Evolutionary conservation across 2,888 invertebrate species (phyloP), one percentile per base, ranked within the genome.

Genomic region (Melanargia galathea): DNA sequence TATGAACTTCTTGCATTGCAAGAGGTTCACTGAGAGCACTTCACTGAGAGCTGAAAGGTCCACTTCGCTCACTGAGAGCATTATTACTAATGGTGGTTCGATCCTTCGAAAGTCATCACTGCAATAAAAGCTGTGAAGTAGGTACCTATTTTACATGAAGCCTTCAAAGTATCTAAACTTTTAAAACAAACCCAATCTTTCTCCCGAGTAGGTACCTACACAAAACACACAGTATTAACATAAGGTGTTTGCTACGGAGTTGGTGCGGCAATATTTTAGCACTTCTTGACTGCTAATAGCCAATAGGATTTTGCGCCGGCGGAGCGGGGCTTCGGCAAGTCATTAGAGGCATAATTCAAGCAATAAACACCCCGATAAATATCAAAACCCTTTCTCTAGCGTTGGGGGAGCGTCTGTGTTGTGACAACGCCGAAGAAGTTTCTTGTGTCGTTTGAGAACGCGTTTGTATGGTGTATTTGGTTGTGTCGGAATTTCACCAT

Each of bases 331-430:
- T 87, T 87, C 84, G 87, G 84, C 86, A 89, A 90, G 89, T 90
- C 90, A 90, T 91, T 90, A 90, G 82, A 85, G 83, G 87, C 82
- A 90, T 90, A 90, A 91, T 90, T 91, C 88, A 90, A 89, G 90
- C 84, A 88, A 91, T 90, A 91, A 91, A 91, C 91, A 91, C 85
- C 80, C 76, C 87, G 87, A 90, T 90, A 90, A 90, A 90, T 89
- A 91, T 89, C 87, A 81, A 58, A 75, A 82, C 87, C 90, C 88
- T 83, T 85, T 83, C 83, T 82, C 80, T 83, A 81, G 83, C 80
- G 16, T 58, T 58, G 26, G 61, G 69, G 64, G 57, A 82, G 79
- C 77, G 78, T 79, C 78, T 75, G 75, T 62, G 65, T 69, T 71
- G 63, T 70, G 68, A 70, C 68, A 68, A 63, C 60, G 63, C 61